phyloP scores from a whole-genome alignment of 2,888 invertebrate genomes.

The Dolichopus griseipennis region DNA sequence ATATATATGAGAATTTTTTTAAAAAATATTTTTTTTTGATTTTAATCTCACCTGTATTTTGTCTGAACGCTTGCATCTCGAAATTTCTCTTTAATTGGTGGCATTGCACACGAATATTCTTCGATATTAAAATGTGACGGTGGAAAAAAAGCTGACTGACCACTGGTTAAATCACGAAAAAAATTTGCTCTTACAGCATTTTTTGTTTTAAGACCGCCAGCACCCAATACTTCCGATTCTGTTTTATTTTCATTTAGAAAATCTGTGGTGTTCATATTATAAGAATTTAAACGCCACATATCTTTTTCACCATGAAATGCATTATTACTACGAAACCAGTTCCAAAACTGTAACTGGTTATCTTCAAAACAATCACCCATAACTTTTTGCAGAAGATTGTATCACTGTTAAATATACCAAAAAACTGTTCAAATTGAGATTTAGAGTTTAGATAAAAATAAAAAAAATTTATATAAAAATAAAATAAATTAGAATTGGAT shows the following conservation, averaged over 20 bases:
- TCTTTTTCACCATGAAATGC: slow-evolving; percentile 17
- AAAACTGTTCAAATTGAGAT: too few relatives aligned
- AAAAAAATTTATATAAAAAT: too few relatives aligned
- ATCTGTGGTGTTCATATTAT: slow-evolving; percentile 12
- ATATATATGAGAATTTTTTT: too few relatives aligned
- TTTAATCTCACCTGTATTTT: slow-evolving; percentile 15
- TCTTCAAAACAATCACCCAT: neutral
- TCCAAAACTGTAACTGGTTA: neutral
- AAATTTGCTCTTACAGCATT: slow-evolving; percentile 29
- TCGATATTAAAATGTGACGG: neutral
- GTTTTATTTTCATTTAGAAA: neutral
- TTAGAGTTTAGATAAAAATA: too few relatives aligned
- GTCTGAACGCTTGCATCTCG: slow-evolving; percentile 21
- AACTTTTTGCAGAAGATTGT: too few relatives aligned
- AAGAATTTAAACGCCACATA: slow-evolving; percentile 21
- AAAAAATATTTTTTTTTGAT: too few relatives aligned
- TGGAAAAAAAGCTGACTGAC: slow-evolving; percentile 9
- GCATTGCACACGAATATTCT: neutral
- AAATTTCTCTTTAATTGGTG: slow-evolving; percentile 8
- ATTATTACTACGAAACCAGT: neutral
- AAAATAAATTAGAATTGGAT: too few relatives aligned
- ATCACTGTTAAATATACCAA: too few relatives aligned
- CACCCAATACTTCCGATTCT: neutral
- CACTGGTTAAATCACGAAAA: slow-evolving; percentile 21
- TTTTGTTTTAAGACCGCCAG: neutral